A percentile compares a stretch with the other conserved stretches of the same genome.
These are phyloP conservation scores for Morus bassanus DNA, from an alignment of 2,797 vertebrate genomes.

Conservation along the genomic window DNA sequence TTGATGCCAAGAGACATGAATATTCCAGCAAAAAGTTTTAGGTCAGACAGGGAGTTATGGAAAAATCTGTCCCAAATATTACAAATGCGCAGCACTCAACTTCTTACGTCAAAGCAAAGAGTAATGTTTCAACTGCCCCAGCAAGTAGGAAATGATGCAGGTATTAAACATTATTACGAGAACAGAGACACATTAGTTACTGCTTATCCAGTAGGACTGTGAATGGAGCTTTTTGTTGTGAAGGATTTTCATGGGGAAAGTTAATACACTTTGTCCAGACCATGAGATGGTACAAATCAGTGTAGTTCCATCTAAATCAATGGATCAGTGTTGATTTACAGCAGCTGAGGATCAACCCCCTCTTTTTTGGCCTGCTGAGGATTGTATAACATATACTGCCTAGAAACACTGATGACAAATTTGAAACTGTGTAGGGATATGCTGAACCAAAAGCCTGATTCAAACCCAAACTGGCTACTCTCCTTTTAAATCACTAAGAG, in stretches of 20 bases:
- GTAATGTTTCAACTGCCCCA: slow-evolving; percentile 39
- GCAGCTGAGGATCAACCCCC: slow-evolving; percentile 59
- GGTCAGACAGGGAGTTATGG: slow-evolving; percentile 1
- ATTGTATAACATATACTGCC: slow-evolving; percentile 51
- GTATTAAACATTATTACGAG: slow-evolving; percentile 66
- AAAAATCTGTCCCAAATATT: slow-evolving; percentile 49
- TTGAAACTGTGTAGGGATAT: slow-evolving; percentile 58
- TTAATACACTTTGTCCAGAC: slow-evolving; percentile 63
- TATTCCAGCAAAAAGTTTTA: background rate
- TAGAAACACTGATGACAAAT: slow-evolving; percentile 64
- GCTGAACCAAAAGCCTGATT: slow-evolving; percentile 52
- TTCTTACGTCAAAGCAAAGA: slow-evolving; percentile 60
- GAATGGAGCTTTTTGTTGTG: slow-evolving; percentile 65
- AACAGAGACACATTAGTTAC: slow-evolving; percentile 63
- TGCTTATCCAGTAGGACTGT: slow-evolving; percentile 41
- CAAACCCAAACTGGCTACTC: slow-evolving; percentile 64
- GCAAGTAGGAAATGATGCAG: slow-evolving; percentile 67
- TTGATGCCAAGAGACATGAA: background rate
- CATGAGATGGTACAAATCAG: slow-evolving; percentile 67
- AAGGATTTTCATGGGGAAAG: slow-evolving; percentile 58
- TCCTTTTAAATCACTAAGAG: slow-evolving; percentile 67
- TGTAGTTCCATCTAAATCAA: slow-evolving; percentile 65
- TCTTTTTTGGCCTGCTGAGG: slow-evolving; percentile 36
- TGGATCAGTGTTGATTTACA: slow-evolving; percentile 66
- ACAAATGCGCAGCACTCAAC: background rate